Evolutionary conservation across 2,113 vertebrate genomes (phyloP), one percentile per base, ranked within the genome.

Genomic region (Blennius ocellaris): DNA sequence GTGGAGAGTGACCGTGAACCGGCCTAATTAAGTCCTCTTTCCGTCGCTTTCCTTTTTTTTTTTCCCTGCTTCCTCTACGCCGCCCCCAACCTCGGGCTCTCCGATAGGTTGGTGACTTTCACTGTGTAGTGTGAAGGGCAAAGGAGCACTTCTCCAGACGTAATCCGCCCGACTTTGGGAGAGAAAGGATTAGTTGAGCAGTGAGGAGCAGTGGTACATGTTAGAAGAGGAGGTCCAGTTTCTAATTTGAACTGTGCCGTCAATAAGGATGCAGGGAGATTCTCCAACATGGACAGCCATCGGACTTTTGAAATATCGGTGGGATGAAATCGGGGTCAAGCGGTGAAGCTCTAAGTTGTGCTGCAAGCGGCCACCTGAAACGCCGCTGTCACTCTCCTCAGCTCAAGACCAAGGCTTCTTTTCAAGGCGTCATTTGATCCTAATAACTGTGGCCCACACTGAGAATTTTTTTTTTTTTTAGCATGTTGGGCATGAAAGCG

Each of bases 1-100:
- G 39, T 58, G 56, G 57, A 61, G 73, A 56, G 73, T 11, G 47
- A 43, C 15, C 47, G 70, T 81, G 74, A 89, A 82, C 79, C 88
- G 88, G 83, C 89, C 92, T 87, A 92, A 91, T 93, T 90, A 88
- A 85, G 71, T 71, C 73, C 59, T 59, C 71, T 30, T 71, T 47
- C 37, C 57, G 39, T 61, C 62, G 52, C 44, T 12, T 53, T 47
- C 57, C 60, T 55, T 40, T 12, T 53, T 43, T 56, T 55, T 40
- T 12, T 53, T 43, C 57, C 60, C 30, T 45, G 56, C 58, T 38
- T n/a, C 52, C 38, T 43, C 38, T 39, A 62, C 63, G 50, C 60
- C 58, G 64, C 65, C 55, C 69, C 67, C 36, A 69, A 56, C 50
- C 50, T 44, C 9, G 0, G 52, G 73, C 67, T 75, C 52, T 48